Conservation (phyloP, 2,113 vertebrate species). For the Atrichornis clamosus region DNA sequence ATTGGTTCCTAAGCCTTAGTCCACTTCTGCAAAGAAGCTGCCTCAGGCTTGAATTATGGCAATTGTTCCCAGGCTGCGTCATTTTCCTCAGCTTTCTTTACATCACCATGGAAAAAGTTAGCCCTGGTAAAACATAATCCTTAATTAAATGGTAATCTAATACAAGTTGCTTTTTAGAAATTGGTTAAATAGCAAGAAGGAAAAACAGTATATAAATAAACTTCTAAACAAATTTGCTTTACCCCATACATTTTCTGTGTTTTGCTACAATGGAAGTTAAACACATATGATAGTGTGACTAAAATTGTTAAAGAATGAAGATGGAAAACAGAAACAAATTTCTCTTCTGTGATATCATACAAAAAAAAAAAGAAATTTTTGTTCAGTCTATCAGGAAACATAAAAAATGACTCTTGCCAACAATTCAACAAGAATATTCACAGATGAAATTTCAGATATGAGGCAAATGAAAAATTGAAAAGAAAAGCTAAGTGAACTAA, state of each 20-base stretch:
- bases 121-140: background rate
- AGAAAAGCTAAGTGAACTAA: background rate
- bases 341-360: background rate
- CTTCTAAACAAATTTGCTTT: background rate
- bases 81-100: background rate
- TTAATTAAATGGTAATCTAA: slow-evolving; percentile 5
- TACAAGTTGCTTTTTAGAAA: background rate
- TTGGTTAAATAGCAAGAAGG: background rate
- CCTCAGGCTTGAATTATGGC: background rate
- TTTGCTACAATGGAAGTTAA: background rate
- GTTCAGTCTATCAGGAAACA: background rate
- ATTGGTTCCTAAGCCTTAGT: background rate
- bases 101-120: background rate
- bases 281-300: background rate
- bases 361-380: background rate
- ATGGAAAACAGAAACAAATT: background rate
- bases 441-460: background rate
- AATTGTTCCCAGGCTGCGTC: background rate
- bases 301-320: background rate
- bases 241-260: background rate
- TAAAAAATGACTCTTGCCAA: background rate
- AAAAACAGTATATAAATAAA: background rate
- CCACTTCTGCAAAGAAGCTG: background rate
- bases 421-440: background rate
- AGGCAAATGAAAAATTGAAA: background rate